phyloP scores from a whole-genome alignment of 2,113 vertebrate genomes.

The Chionodraco myersi region DNA sequence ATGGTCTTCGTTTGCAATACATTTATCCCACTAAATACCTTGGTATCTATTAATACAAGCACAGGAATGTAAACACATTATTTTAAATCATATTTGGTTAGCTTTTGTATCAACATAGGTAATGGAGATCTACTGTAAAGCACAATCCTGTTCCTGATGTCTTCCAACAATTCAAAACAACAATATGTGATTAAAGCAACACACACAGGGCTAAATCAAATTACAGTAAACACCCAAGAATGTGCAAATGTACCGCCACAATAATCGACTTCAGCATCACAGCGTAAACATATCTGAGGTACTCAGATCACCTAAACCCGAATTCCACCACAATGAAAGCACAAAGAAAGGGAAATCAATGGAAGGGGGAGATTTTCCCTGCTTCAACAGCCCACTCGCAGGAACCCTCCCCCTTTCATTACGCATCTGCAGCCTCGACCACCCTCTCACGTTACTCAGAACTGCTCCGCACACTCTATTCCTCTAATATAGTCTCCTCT shows the following conservation, averaged over 20 bases:
- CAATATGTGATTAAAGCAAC: neutral
- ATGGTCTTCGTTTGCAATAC: neutral
- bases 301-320: conserved; percentile 5
- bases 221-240: neutral
- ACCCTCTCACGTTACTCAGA: conserved; percentile 35
- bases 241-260: neutral
- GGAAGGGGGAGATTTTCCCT: conserved; percentile 16
- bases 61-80: neutral
- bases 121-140: neutral
- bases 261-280: neutral
- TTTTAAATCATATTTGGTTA: neutral
- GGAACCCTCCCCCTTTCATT: conserved; percentile 21
- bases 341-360: conserved; percentile 54
- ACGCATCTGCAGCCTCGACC: conserved; percentile 8
- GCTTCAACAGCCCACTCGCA: conserved; percentile 20
- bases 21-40: neutral
- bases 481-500: conserved; percentile 19
- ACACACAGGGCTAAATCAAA: neutral
- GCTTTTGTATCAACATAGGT: neutral
- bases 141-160: neutral
- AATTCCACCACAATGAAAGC: conserved; percentile 22
- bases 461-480: conserved; percentile 15
- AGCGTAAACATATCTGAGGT: neutral
- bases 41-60: neutral
- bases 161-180: neutral